A percentile compares a stretch with the other conserved stretches of the same genome.
Evolutionary conservation across 2,888 invertebrate species (phyloP).

Genomic region (Acrobasis repandana): DNA sequence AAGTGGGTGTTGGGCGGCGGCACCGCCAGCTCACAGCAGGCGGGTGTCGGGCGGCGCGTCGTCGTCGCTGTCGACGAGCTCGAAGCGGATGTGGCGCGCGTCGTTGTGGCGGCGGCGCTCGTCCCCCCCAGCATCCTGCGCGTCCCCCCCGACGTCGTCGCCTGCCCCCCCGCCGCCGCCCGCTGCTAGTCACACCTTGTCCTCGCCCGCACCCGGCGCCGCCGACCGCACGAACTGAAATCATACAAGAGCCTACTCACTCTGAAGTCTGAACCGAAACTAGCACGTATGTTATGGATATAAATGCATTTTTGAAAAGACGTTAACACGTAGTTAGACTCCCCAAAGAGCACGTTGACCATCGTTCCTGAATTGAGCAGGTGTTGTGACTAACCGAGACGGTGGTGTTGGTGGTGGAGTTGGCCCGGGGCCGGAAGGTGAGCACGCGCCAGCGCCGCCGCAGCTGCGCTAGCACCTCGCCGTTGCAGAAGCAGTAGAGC

Average conservation of each 20-base stretch:
- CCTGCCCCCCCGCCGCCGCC: constrained; percentile 46
- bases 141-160: constrained; percentile 26
- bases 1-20: no score
- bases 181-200: constrained; percentile 91
- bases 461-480: constrained; percentile 95
- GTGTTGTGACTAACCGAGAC: constrained; percentile 88
- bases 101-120: constrained; percentile 38
- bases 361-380: no score
- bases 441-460: constrained; percentile 93
- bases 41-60: constrained; percentile 64
- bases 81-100: constrained; percentile 70
- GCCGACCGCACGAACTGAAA: constrained; percentile 91
- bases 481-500: constrained; percentile 97
- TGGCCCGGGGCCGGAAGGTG: constrained; percentile 90
- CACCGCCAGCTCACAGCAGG: constrained; percentile 48
- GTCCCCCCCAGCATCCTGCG: constrained; percentile 26
- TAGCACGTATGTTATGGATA: not conserved
- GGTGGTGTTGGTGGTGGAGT: constrained; percentile 93
- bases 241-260: constrained; percentile 30
- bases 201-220: constrained; percentile 86
- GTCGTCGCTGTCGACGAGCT: constrained; percentile 71
- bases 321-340: no score
- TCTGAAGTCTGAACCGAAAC: not conserved
- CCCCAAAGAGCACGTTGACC: no score
- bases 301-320: no score